These are phyloP conservation scores for Picathartes gymnocephalus DNA, from an alignment of 2,113 vertebrate genomes.

Conservation along the genomic window DNA sequence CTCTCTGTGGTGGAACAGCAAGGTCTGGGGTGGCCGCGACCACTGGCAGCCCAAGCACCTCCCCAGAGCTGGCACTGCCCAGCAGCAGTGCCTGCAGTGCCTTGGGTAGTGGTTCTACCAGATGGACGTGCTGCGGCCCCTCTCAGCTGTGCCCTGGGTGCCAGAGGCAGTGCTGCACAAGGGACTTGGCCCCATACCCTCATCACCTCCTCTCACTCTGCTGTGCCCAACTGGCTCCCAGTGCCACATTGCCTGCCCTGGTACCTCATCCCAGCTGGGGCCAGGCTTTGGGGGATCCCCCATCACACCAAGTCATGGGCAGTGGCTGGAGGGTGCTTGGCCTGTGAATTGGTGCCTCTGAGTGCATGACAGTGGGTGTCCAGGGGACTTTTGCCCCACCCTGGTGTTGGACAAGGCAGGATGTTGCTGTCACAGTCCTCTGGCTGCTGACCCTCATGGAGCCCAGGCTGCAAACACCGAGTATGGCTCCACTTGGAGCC, in stretches of 20 bases:
- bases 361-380: rapidly evolving
- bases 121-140: rapidly evolving
- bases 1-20: rapidly evolving
- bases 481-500: rapidly evolving
- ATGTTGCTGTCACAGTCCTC: neutral
- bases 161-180: neutral
- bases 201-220: neutral
- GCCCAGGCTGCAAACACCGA: neutral
- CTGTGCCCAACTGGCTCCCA: rapidly evolving
- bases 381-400: neutral
- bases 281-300: neutral
- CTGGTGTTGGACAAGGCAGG: rapidly evolving
- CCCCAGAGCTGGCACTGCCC: neutral
- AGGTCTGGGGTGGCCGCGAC: neutral
- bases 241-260: neutral
- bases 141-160: neutral
- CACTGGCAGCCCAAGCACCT: neutral
- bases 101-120: rapidly evolving
- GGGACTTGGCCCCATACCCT: neutral
- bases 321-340: rapidly evolving
- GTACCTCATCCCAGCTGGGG: neutral
- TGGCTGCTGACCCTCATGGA: neutral
- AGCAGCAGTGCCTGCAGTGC: neutral
- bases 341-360: neutral
- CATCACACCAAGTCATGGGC: rapidly evolving